A percentile compares a stretch with the other conserved stretches of the same genome.
Evolutionary conservation across 2,113 vertebrate genomes (phyloP).

Genomic region (Melanocharis versteri): DNA sequence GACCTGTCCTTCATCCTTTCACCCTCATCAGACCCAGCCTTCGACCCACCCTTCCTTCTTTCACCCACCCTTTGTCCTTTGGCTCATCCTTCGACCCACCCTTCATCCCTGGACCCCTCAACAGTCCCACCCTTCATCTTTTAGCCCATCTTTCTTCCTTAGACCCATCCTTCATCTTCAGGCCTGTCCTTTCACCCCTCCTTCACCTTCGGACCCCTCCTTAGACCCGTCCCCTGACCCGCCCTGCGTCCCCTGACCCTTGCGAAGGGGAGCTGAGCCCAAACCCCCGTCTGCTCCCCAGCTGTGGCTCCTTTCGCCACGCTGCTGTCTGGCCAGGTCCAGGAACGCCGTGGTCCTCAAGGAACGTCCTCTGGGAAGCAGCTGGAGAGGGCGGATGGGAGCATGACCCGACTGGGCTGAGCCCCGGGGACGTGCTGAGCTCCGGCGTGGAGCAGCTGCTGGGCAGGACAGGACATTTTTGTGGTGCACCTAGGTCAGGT

Average conservation of each 20-base stretch:
- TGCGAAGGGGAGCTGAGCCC: fast-evolving
- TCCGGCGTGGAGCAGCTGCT: not conserved
- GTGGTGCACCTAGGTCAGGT: not conserved
- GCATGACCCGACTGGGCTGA: fast-evolving
- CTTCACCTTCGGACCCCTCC: not conserved
- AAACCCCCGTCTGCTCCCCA: fast-evolving
- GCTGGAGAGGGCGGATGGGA: not conserved
- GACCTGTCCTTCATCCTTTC: no score
- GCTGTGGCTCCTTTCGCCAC: not conserved
- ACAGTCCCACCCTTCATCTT: no score
- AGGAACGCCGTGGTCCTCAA: fast-evolving
- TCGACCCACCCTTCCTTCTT: not conserved
- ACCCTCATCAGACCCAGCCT: not conserved
- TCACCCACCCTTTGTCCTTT: no score
- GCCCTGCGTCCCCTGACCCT: not conserved
- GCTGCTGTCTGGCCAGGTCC: not conserved
- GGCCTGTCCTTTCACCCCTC: not conserved
- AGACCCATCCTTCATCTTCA: not conserved
- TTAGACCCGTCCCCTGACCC: no score
- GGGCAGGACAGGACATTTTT: not conserved
- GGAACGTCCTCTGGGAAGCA: not conserved
- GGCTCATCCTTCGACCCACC: not conserved
- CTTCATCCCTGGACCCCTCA: not conserved
- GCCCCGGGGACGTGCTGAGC: not conserved
- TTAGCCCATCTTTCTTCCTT: not conserved